Evolutionary conservation across 1,140 invertebrate genomes (phyloP), one percentile per base, ranked within the genome.

Genomic region (Pogonomyrmex californicus): DNA sequence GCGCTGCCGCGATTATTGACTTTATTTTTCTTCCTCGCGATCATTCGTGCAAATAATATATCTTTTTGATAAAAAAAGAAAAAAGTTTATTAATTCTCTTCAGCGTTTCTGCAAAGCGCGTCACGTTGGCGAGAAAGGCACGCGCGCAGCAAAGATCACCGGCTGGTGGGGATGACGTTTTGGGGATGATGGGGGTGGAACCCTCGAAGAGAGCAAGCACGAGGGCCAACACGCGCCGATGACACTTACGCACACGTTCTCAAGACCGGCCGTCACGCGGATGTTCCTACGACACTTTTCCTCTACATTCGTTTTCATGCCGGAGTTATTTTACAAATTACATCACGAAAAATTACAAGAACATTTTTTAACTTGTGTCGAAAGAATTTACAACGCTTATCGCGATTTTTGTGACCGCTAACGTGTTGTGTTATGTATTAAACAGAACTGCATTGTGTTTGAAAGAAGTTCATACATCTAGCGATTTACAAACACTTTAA

Each of bases 171-270:
- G 93, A 87, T 91, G 87, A 87, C 58, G 68, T 88, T 88, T 78
- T 62, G 77, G 83, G 87, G 87, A 86, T 83, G 85, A 75, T 86
- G 87, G 91, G 93, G 93, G 90, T 92, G 88, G 88, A 87, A 86
- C 83, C 76, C 76, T 86, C 79, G 73, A 75, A 47, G 23, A 30
- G 23, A 75, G 70, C 83, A 81, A 93, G 92, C 93, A 94, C 92
- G 94, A 93, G 94, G 41, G 91, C 91, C 76, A 89, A 90, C 94
- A 94, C 93, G 93, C 93, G 93, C 91, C 91, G 88, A 92, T 92
- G 92, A 93, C 90, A 93, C 87, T 93, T 90, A 89, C 87, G 91
- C 91, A 91, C 88, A 87, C 89, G 91, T 88, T 85, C 83, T 89
- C 90, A 81, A 75, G 65, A 79, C 78, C 86, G 66, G 14, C 14